Evolutionary conservation across 2,888 invertebrate species (phyloP).

Genomic region (Bellardia pandia): DNA sequence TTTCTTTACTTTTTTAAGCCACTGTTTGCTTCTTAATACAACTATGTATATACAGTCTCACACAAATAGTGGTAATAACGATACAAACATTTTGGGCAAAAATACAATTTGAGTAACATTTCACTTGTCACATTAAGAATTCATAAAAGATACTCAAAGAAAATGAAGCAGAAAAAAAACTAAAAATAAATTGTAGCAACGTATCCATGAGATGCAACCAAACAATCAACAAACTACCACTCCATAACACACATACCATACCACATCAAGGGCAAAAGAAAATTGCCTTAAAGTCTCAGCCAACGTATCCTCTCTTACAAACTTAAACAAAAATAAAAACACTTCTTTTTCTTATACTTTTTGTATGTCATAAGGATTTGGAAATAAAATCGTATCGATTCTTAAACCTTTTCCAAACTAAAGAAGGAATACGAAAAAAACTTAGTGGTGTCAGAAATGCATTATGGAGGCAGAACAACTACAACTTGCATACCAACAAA

Average conservation of each 20-base stretch:
- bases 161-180: constrained; percentile 23
- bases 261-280: not conserved
- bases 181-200: constrained; percentile 50
- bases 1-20: not conserved
- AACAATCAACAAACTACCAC: constrained; percentile 17
- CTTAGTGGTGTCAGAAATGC: not conserved
- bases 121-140: constrained; percentile 81
- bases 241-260: not conserved
- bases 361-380: constrained; percentile 41
- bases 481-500: not conserved
- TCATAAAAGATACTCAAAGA: constrained; percentile 80
- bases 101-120: constrained; percentile 75
- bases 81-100: constrained; percentile 53
- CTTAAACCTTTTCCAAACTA: constrained; percentile 40
- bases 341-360: not conserved
- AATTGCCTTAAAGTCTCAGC: constrained; percentile 29
- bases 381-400: constrained; percentile 63
- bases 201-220: constrained; percentile 78
- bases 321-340: constrained; percentile 1
- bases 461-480: not conserved
- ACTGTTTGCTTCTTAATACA: constrained; percentile 18
- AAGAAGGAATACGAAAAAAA: not conserved
- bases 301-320: not conserved
- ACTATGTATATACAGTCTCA: not conserved
- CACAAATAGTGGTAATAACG: not conserved